A percentile compares a stretch with the other conserved stretches of the same genome.
phyloP scores from a whole-genome alignment of 2,113 vertebrate species.

The Girardinichthys multiradiatus region DNA sequence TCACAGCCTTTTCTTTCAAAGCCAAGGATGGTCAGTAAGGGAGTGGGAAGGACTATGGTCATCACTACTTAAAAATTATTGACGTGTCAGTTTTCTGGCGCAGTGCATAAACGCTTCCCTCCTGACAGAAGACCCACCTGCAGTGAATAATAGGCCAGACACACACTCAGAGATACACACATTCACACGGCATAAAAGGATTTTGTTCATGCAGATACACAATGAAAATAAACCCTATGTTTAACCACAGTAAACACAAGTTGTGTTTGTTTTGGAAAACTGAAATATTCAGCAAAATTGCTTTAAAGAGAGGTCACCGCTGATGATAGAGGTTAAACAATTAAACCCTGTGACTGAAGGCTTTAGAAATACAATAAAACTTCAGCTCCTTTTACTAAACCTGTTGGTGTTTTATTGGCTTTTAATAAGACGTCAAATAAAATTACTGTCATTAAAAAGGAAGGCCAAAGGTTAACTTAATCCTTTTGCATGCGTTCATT shows the following conservation, averaged over 20 bases:
- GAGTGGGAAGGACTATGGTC: constrained; percentile 18
- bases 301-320: constrained; percentile 6
- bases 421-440: constrained; percentile 2
- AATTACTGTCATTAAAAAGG: neutral
- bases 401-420: neutral
- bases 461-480: neutral
- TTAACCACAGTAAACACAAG: constrained; percentile 10
- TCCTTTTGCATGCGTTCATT: neutral
- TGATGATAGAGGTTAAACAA: constrained; percentile 2
- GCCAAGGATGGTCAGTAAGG: constrained; percentile 10
- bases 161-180: constrained; percentile 20
- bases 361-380: neutral
- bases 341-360: neutral
- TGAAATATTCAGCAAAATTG: constrained; percentile 2
- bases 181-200: neutral
- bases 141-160: constrained; percentile 77
- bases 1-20: constrained; percentile 8
- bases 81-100: constrained; percentile 64
- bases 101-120: constrained; percentile 51
- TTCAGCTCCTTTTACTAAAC: constrained; percentile 1
- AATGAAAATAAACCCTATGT: neutral
- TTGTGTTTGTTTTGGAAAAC: constrained; percentile 8
- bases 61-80: constrained; percentile 49
- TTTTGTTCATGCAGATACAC: neutral
- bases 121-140: constrained; percentile 81